Conservation (phyloP, 2,888 invertebrate genomes). For the Tetranychus piercei region DNA sequence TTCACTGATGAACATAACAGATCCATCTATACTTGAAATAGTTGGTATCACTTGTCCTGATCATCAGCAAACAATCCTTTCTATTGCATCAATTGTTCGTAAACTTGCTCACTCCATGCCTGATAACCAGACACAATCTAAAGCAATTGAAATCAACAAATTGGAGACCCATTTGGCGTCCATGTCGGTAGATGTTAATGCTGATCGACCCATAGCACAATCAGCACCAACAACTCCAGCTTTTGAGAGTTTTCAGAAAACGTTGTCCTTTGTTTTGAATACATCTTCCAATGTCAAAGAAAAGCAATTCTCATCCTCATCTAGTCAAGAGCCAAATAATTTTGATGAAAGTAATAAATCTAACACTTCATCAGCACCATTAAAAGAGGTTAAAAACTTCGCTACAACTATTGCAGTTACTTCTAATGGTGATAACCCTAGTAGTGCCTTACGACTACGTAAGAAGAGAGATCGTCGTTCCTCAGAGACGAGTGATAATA, state of each 20-base stretch:
- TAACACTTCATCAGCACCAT: not conserved
- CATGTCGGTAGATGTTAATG: not conserved
- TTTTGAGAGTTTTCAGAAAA: not conserved
- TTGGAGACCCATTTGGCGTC: not conserved
- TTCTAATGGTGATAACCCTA: not conserved
- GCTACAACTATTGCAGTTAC: not conserved
- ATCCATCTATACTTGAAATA: slow-evolving; percentile 1
- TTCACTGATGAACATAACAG: not conserved
- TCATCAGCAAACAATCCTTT: slow-evolving; percentile 3
- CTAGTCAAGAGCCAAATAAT: not conserved
- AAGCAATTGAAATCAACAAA: not conserved
- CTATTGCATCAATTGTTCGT: not conserved
- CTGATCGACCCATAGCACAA: not conserved
- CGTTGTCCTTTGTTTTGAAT: not conserved
- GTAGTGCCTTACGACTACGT: not conserved
- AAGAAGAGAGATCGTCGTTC: slow-evolving; percentile 2
- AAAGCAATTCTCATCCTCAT: not conserved
- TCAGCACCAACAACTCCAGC: slow-evolving; percentile 11
- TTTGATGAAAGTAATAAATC: not conserved
- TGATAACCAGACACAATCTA: not conserved
- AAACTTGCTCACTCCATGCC: not conserved
- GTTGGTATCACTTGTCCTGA: not conserved
- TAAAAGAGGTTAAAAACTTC: not conserved
- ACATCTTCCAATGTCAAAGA: not conserved
- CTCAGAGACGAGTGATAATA: not conserved